Evolutionary conservation across 1,140 invertebrate genomes (phyloP).

Genomic region (Eumaeus atala): DNA sequence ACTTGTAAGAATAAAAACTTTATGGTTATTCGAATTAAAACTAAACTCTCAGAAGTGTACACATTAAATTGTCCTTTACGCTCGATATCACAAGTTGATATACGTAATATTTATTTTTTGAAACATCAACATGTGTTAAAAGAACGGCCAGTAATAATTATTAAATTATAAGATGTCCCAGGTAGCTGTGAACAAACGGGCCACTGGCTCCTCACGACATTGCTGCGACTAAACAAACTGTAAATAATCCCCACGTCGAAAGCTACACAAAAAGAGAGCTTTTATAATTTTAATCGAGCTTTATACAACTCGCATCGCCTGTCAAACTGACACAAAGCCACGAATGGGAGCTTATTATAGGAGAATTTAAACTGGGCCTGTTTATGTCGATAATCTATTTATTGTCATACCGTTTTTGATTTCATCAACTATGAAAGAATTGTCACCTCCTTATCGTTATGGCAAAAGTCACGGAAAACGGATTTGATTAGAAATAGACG

Average conservation of each 20-base stretch:
- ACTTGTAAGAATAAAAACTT: no score
- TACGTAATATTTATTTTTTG: not conserved
- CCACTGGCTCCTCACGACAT: constrained; percentile 45
- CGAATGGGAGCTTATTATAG: constrained; percentile 58
- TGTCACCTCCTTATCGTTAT: constrained; percentile 66
- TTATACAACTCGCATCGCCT: constrained; percentile 70
- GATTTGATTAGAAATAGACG: constrained; percentile 18
- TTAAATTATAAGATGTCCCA: not conserved
- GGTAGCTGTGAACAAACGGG: constrained; percentile 29
- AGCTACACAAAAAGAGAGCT: constrained; percentile 45
- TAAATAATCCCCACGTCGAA: constrained; percentile 51
- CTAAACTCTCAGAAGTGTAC: no score
- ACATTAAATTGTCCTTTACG: no score
- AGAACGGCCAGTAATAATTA: no score
- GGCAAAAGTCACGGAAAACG: constrained; percentile 55
- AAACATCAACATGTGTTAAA: no score
- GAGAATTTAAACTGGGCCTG: constrained; percentile 61
- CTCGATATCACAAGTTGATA: no score
- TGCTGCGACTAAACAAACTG: constrained; percentile 61
- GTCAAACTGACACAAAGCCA: constrained; percentile 68
- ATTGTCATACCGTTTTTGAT: constrained; percentile 68
- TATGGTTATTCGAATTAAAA: no score
- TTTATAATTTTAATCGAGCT: constrained; percentile 68
- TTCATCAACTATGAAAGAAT: constrained; percentile 66
- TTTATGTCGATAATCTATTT: constrained; percentile 73